Percentiles rank a stretch among this genome's conserved stretches.
These are phyloP conservation scores for Phasia obesa DNA, from an alignment of 2,888 invertebrate genomes.

Conservation along the genomic window DNA sequence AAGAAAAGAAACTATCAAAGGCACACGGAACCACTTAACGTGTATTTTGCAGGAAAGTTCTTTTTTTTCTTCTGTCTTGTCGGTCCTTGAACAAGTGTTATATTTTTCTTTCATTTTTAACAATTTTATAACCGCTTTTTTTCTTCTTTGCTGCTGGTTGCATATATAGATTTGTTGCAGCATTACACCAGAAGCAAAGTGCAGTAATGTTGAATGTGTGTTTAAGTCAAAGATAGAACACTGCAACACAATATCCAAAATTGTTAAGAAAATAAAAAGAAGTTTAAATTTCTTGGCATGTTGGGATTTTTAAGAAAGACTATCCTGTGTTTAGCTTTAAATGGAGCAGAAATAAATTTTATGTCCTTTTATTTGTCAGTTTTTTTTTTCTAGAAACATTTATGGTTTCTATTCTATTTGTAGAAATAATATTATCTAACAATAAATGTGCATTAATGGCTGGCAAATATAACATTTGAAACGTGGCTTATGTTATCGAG, in stretches of 20 bases:
- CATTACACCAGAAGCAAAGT: slow-evolving; percentile 1
- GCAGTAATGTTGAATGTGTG: slow-evolving; percentile 57
- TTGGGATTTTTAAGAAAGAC: slow-evolving; percentile 11
- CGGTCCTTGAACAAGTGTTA: slow-evolving; percentile 37
- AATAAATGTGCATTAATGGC: slow-evolving; percentile 68
- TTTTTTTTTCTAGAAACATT: background rate
- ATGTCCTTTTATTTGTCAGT: slow-evolving; percentile 22
- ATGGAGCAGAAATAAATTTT: slow-evolving; percentile 67
- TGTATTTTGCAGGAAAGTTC: slow-evolving; percentile 46
- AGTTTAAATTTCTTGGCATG: slow-evolving; percentile 26
- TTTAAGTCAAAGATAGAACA: slow-evolving; percentile 46
- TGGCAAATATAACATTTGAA: slow-evolving; percentile 46
- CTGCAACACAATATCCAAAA: slow-evolving; percentile 40
- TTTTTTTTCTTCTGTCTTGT: slow-evolving; percentile 11
- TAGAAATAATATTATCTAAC: slow-evolving; percentile 68
- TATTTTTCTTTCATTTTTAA: slow-evolving; percentile 41
- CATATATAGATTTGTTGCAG: too few relatives aligned
- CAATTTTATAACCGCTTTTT: background rate
- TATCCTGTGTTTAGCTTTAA: slow-evolving; percentile 62
- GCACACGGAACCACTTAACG: slow-evolving; percentile 66
- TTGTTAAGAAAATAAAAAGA: background rate
- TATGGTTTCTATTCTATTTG: slow-evolving; percentile 35
- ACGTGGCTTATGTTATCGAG: slow-evolving; percentile 57
- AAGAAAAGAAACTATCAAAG: slow-evolving; percentile 51
- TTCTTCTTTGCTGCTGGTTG: too few relatives aligned